Conservation (phyloP, 2,888 invertebrate genomes). For the Drosophila birchii region DNA sequence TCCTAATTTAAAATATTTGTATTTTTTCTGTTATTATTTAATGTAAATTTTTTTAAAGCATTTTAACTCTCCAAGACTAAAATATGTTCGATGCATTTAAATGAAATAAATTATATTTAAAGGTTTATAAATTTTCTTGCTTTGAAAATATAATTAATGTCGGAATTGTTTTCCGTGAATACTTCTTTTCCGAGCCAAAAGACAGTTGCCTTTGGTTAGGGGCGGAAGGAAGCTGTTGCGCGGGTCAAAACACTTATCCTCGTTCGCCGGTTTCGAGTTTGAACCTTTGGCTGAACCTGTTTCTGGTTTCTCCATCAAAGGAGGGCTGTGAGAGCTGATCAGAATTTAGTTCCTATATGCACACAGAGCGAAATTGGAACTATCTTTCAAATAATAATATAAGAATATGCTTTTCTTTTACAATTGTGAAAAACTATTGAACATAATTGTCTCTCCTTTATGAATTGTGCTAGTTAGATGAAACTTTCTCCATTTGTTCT, state of each 20-base stretch:
- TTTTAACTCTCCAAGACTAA: too few species aligned
- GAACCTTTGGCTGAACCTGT: conserved; percentile 54
- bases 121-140: too few species aligned
- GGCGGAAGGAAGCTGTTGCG: conserved; percentile 65
- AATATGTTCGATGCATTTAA: too few species aligned
- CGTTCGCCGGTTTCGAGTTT: conserved; percentile 34
- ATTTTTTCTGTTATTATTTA: too few species aligned
- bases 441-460: background rate
- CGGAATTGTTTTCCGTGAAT: background rate
- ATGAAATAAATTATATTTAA: too few species aligned
- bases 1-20: too few species aligned
- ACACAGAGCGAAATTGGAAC: background rate
- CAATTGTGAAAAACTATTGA: too few species aligned
- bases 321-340: conserved; percentile 27
- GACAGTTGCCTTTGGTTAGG: conserved; percentile 29
- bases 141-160: background rate
- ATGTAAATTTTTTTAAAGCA: too few species aligned
- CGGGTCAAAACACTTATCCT: conserved; percentile 68
- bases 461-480: background rate
- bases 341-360: conserved; percentile 35
- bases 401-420: too few species aligned
- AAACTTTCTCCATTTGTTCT: too few species aligned
- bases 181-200: conserved; percentile 16
- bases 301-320: conserved; percentile 20
- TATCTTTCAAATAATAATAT: background rate